Evolutionary conservation across 2,797 vertebrate species (phyloP), one percentile per base, ranked within the genome.

Genomic region (Pantherophis vulpinus): DNA sequence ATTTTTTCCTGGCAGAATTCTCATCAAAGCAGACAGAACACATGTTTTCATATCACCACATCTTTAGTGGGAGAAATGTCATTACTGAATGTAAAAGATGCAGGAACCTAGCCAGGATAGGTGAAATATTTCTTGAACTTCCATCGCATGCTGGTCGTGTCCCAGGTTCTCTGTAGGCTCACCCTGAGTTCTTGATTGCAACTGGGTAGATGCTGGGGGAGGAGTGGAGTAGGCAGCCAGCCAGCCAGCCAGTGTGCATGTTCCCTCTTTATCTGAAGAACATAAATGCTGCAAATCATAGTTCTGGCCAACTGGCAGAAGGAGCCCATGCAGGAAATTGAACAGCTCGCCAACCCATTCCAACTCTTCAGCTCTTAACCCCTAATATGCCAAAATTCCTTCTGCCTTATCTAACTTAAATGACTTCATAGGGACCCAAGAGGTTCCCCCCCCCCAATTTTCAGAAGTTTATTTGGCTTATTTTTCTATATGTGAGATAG

Each of bases 211-310:
- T 20, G 60, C 23, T 29, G 3, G 51, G 20, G 32, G n/a, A 56
- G 37, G 42, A 32, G 56, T 27, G 9, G 47, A 59, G 10, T 16
- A 10, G 88, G 74, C 79, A 60, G 70, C 2, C 4, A 11, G 92
- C 61, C 91, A 92, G 61, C 13, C 91, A 92, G 61, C 14, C 32
- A 63, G 47, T 54, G n/a, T 86, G 63, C 32, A n/a, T 55, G 54
- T 93, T 86, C 74, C 58, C 47, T 66, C 59, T 93, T 86, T 89
- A 63, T 93, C 89, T 55, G 79, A 54, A 56, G 88, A 61, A 66
- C 59, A 87, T 86, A 66, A 90, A 90, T 86, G 55, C 86, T 93
- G 88, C 79, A 90, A 42, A 54, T 60, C 3, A 47, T 11, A 51
- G 6, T 63, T 51, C 51, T 58, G 59, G 92, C 92, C 79, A 93